phyloP scores from a whole-genome alignment of 2,888 invertebrate genomes.

The Drosophila nr. perissopoda region DNA sequence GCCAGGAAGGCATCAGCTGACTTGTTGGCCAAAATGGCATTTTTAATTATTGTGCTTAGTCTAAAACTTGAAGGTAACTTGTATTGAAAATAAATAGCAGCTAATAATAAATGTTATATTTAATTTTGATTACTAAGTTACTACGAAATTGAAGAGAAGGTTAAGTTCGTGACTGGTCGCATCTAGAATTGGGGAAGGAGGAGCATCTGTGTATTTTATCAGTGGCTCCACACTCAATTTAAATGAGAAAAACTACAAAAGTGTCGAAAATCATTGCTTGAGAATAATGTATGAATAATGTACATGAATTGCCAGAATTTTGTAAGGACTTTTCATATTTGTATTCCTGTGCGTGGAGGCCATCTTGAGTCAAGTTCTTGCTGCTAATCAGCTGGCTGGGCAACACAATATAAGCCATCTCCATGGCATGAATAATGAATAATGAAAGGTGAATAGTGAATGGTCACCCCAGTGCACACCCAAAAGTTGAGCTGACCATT shows the following conservation, averaged over 20 bases:
- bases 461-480: conserved; percentile 8
- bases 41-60: not conserved
- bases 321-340: not conserved
- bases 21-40: not conserved
- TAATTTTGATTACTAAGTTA: not conserved
- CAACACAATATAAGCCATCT: conserved; percentile 47
- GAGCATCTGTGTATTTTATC: not conserved
- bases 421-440: conserved; percentile 29
- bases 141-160: not conserved
- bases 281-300: not conserved
- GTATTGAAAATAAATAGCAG: not conserved
- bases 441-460: not conserved
- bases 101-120: not conserved
- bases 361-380: not conserved
- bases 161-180: not conserved
- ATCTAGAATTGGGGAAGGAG: not conserved
- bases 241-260: not conserved
- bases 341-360: not conserved
- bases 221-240: not conserved
- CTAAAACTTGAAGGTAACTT: not conserved
- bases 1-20: no score
- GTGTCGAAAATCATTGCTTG: not conserved
- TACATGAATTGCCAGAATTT: not conserved
- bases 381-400: conserved; percentile 45
- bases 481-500: conserved; percentile 28